Evolutionary conservation across 1,140 invertebrate genomes (phyloP), one percentile per base, ranked within the genome.

Genomic region (Eriocheir sinensis): DNA sequence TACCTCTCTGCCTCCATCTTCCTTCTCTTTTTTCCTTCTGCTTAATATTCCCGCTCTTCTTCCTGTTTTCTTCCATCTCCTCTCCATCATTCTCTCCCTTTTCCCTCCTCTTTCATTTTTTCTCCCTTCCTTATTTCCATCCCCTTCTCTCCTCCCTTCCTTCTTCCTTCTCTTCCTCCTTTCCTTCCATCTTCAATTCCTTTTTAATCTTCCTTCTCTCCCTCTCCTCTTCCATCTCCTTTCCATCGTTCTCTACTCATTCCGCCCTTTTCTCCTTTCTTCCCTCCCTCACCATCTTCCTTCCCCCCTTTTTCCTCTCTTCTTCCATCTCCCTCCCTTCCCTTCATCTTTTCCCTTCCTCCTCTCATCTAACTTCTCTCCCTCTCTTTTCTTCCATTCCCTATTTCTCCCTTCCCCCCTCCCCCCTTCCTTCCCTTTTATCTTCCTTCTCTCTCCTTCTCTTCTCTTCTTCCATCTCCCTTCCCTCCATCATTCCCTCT

Each of bases 181-280:
- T 44, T 8, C 8, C 40, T 30, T 30, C 30, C 40, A 2, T 17
- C n/a, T 34, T 44, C 86, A 30, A 15, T 85, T 30, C n/a, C 81
- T 40, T 27, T 40, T 30, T 36, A 6, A 17, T 30, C 32, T 12
- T 85, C 81, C n/a, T 27, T 85, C 81, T 40, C 38, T 40, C 38
- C 32, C 81, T 41, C 83, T 41, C 40, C 30, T 34, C 30, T n/a
- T 86, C 83, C 30, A 30, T 86, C 83, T 41, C 83, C 83, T 41
- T n/a, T 86, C 83, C 30, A 30, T 86, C 83, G 21, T 34, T 86
- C 83, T 86, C 83, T 86, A n/a, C 83, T 41, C 15, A 38, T 9
- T 3, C 40, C 17, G 3, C 17, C 30, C 30, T n/a, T 21, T 17
- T 38, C 41, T 4, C 36, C 8, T 8, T 8, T 17, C 88, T 21